Conservation (phyloP, 2,113 vertebrate genomes). For the Turnix velox region DNA sequence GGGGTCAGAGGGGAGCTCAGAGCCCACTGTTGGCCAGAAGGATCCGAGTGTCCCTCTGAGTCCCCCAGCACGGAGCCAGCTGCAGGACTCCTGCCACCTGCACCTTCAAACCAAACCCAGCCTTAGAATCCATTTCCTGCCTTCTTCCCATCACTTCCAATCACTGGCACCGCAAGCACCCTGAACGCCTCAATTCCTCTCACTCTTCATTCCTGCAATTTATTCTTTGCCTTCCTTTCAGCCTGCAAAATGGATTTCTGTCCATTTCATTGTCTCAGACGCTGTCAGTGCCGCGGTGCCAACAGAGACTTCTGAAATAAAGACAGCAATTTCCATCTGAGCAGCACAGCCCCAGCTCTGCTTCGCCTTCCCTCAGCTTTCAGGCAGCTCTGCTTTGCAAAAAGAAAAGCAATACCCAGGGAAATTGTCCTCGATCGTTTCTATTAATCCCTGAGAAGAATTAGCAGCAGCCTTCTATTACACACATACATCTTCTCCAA, state of each 20-base stretch:
- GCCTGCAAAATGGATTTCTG: constrained; percentile 43
- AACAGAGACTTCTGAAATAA: background rate
- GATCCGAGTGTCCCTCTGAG: accelerated
- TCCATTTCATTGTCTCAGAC: background rate
- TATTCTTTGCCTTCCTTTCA: background rate
- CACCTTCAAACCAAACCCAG: background rate
- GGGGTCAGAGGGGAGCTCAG: no score
- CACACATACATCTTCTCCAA: background rate
- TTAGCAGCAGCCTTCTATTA: constrained; percentile 25
- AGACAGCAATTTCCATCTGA: constrained; percentile 35
- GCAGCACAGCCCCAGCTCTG: background rate
- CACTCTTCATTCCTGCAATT: constrained; percentile 36
- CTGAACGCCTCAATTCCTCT: constrained; percentile 21
- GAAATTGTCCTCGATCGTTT: background rate
- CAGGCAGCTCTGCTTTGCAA: background rate
- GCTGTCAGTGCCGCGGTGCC: background rate
- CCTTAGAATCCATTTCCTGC: background rate
- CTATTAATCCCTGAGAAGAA: constrained; percentile 41
- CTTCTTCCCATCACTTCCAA: constrained; percentile 10
- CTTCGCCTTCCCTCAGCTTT: background rate
- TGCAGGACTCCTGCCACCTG: accelerated
- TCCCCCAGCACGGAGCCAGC: accelerated
- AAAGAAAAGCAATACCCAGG: background rate
- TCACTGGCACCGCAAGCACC: background rate
- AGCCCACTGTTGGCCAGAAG: no score